These are phyloP conservation scores for Heterochromis multidens DNA, from an alignment of 2,113 vertebrate genomes.

Conservation along the genomic window DNA sequence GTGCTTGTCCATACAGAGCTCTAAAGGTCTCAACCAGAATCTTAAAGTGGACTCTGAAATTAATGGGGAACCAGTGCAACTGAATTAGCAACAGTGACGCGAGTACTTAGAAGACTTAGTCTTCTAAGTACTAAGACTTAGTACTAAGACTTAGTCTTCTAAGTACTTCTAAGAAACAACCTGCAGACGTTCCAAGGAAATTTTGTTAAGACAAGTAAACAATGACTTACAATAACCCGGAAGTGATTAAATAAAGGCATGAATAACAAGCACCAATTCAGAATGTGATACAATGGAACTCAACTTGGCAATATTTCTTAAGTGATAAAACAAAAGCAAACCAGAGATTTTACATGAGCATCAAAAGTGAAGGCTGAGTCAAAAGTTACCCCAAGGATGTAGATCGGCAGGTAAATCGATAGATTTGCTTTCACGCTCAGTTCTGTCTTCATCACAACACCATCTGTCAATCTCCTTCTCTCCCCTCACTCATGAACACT, in stretches of 20 bases:
- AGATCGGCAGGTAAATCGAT: too few species aligned
- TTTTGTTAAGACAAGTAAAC: not conserved
- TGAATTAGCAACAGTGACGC: not conserved
- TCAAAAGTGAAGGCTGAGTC: too few species aligned
- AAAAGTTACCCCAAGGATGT: too few species aligned
- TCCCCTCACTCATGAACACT: not conserved
- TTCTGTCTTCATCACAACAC: not conserved
- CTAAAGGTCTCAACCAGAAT: not conserved
- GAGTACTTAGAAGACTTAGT: not conserved
- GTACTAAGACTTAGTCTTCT: too few species aligned
- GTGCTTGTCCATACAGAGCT: accelerated
- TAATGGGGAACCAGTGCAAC: not conserved
- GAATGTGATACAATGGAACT: accelerated
- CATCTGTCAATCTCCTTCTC: not conserved
- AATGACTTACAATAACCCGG: not conserved
- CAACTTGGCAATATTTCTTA: not conserved
- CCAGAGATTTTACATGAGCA: too few species aligned
- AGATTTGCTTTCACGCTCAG: not conserved
- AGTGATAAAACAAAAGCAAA: too few species aligned
- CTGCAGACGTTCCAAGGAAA: not conserved
- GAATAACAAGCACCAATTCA: not conserved
- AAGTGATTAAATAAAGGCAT: not conserved
- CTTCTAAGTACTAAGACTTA: too few species aligned
- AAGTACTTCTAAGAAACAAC: too few species aligned
- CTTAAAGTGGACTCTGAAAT: not conserved